Evolutionary conservation across 2,797 vertebrate species (phyloP).

Genomic region (Hylomyscus alleni): DNA sequence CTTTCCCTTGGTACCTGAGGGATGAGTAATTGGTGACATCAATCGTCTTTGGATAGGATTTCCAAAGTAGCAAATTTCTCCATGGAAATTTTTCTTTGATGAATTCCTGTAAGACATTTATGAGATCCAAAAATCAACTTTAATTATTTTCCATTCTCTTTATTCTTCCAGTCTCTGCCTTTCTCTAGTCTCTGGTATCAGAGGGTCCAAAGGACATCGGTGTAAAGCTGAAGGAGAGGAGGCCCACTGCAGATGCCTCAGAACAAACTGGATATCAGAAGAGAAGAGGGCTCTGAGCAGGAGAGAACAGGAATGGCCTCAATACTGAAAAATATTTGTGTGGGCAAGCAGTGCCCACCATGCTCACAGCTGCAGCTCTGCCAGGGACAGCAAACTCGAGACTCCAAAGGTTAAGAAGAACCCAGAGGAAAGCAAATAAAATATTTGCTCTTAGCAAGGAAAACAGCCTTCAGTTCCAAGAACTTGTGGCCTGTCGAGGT

Average conservation of each 20-base stretch:
- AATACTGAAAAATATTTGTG: background rate
- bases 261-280: conserved; percentile 4
- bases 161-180: background rate
- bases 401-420: background rate
- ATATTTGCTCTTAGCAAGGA: background rate
- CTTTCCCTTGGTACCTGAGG: background rate
- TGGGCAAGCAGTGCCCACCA: background rate
- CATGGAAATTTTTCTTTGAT: conserved; percentile 6
- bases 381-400: background rate
- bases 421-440: background rate
- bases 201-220: background rate
- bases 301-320: background rate
- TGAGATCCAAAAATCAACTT: background rate
- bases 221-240: background rate
- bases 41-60: conserved; percentile 10
- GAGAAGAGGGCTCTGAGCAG: background rate
- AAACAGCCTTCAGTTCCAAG: background rate
- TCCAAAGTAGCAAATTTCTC: conserved; percentile 27
- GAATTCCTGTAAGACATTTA: conserved; percentile 24
- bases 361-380: background rate
- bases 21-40: background rate
- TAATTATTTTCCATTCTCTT: background rate
- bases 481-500: background rate
- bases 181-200: background rate
- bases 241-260: conserved; percentile 11